Conservation (phyloP, 1,140 invertebrate species). For the Psix sp. region DNA sequence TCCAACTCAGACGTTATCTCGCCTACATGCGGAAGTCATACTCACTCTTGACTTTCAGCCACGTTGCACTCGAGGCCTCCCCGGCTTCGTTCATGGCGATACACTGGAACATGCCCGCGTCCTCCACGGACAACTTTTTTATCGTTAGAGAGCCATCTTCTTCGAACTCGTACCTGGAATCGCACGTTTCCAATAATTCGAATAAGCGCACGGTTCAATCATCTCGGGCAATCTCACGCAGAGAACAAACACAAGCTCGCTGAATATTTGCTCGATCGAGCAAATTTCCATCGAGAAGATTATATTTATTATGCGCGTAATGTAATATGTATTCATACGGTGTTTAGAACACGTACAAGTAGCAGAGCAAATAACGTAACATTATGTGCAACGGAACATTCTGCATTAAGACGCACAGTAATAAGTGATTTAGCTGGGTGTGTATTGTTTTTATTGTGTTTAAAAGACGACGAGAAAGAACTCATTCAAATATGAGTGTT, state of each 20-base stretch:
- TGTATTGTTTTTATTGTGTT: no score
- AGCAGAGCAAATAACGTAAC: constrained; percentile 9
- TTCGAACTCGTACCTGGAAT: constrained; percentile 81
- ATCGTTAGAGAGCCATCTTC: constrained; percentile 90
- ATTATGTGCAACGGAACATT: constrained; percentile 20
- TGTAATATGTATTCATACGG: not conserved
- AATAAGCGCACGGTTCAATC: not conserved
- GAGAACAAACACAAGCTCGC: no score
- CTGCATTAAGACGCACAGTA: not conserved
- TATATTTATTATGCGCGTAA: constrained; percentile 7
- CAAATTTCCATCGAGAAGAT: no score
- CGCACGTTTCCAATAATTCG: constrained; percentile 21
- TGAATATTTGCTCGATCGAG: no score
- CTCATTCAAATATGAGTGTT: no score
- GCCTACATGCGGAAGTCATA: constrained; percentile 66
- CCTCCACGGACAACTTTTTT: constrained; percentile 87
- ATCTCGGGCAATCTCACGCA: no score
- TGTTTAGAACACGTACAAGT: not conserved
- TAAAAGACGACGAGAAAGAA: no score
- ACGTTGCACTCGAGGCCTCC: constrained; percentile 91
- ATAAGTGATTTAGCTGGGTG: no score
- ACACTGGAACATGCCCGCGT: constrained; percentile 97
- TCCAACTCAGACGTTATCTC: constrained; percentile 33
- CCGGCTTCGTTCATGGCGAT: constrained; percentile 93
- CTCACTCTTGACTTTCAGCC: constrained; percentile 98